A percentile compares a stretch with the other conserved stretches of the same genome.
These are phyloP conservation scores for Masticophis lateralis DNA, from an alignment of 2,797 vertebrate species.

Conservation along the genomic window DNA sequence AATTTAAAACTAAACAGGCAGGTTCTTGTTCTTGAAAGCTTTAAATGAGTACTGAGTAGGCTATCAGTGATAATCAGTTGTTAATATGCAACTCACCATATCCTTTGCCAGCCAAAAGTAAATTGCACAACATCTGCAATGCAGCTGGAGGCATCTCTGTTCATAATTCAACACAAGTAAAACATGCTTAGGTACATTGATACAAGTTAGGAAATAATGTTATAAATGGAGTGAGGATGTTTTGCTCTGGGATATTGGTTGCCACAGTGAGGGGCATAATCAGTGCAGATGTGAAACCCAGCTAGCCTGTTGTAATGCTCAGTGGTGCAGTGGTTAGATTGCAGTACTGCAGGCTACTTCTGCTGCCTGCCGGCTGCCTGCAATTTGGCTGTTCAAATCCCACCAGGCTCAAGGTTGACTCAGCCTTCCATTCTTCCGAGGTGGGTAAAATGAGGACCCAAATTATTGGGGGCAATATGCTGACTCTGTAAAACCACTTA, in stretches of 20 bases:
- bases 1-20: conserved; percentile 2
- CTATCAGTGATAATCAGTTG: conserved; percentile 7
- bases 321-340: too few species aligned
- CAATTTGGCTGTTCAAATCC: too few species aligned
- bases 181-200: neutral
- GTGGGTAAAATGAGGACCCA: too few species aligned
- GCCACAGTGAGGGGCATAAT: neutral
- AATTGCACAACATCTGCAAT: conserved; percentile 22
- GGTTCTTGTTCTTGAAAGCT: neutral
- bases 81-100: conserved; percentile 3
- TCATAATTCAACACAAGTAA: conserved; percentile 6
- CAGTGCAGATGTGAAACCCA: neutral
- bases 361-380: too few species aligned
- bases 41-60: conserved; percentile 14
- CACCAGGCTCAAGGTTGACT: too few species aligned
- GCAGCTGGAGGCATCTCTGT: conserved; percentile 4
- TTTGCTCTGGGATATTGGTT: too few species aligned
- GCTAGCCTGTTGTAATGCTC: neutral
- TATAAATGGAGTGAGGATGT: neutral
- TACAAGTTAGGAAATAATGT: neutral
- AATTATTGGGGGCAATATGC: too few species aligned
- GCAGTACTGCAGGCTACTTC: too few species aligned
- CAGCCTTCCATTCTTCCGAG: too few species aligned
- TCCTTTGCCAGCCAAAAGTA: neutral
- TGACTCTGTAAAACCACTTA: too few species aligned